Percentiles rank a stretch among this genome's conserved stretches.
phyloP scores from a whole-genome alignment of 2,797 vertebrate species.

The Siniperca scherzeri region DNA sequence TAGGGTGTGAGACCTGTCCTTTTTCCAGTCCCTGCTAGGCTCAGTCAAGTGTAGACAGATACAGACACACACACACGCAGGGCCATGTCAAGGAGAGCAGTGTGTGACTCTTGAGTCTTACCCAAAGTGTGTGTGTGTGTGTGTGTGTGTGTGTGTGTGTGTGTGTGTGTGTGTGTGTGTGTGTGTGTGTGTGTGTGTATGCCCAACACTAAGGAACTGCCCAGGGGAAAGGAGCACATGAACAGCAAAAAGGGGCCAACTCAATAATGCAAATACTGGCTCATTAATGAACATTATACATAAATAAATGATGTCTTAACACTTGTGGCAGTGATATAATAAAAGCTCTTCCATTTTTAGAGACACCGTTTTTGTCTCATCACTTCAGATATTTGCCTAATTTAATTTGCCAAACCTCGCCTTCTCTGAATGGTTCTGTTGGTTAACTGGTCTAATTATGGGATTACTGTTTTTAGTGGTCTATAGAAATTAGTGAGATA shows the following conservation, averaged over 20 bases:
- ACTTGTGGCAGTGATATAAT: conserved; percentile 62
- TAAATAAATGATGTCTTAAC: conserved; percentile 70
- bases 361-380: conserved; percentile 43
- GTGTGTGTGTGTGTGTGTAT: conserved; percentile 32
- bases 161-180: conserved; percentile 25
- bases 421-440: conserved; percentile 12
- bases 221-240: conserved; percentile 62
- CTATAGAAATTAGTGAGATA: conserved; percentile 11
- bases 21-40: conserved; percentile 59
- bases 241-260: conserved; percentile 65
- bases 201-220: conserved; percentile 71
- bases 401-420: conserved; percentile 29
- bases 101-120: conserved; percentile 58
- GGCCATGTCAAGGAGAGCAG: conserved; percentile 55
- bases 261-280: conserved; percentile 79
- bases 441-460: conserved; percentile 34
- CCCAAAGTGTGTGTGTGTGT: background rate
- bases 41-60: conserved; percentile 58
- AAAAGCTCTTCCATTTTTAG: conserved; percentile 63
- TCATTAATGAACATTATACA: conserved; percentile 76
- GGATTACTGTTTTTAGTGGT: conserved; percentile 22
- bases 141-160: conserved; percentile 23
- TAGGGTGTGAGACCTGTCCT: conserved; percentile 45
- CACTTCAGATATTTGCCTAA: conserved; percentile 50
- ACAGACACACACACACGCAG: conserved; percentile 48